phyloP scores from a whole-genome alignment of 2,888 invertebrate genomes.

The Eupithecia pulchellata region DNA sequence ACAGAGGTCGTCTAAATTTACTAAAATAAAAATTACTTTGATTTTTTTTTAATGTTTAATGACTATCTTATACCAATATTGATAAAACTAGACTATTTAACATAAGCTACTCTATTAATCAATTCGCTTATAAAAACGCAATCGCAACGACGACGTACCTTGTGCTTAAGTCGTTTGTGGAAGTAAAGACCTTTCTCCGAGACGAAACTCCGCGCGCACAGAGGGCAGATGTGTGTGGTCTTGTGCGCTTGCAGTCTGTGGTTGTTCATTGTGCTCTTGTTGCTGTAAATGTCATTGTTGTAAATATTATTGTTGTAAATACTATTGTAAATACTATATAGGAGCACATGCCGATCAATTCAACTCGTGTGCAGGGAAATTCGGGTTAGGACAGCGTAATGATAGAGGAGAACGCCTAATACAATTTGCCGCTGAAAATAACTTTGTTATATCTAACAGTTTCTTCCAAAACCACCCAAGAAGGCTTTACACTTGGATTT shows the following conservation, averaged over 20 bases:
- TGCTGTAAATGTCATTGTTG: too few relatives aligned
- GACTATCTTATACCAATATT: too few relatives aligned
- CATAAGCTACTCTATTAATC: too few relatives aligned
- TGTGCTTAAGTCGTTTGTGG: slow-evolving; percentile 37
- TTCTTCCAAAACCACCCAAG: neutral
- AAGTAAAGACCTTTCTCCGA: slow-evolving; percentile 38
- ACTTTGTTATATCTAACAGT: neutral
- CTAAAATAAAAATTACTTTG: too few relatives aligned
- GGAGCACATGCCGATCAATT: neutral
- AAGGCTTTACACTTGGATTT: neutral
- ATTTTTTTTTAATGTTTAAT: too few relatives aligned
- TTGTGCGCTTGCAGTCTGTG: slow-evolving; percentile 34
- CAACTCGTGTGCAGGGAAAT: neutral
- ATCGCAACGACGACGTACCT: too few relatives aligned
- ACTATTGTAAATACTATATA: too few relatives aligned
- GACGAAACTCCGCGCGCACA: slow-evolving; percentile 40
- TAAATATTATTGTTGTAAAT: neutral
- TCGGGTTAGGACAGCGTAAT: neutral
- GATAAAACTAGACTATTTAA: too few relatives aligned
- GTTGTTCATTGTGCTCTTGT: slow-evolving; percentile 34
- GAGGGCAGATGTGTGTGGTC: slow-evolving; percentile 29
- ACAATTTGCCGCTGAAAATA: neutral
- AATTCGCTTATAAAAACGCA: too few relatives aligned
- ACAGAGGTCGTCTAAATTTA: too few relatives aligned
- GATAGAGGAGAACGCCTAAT: neutral